Percentiles rank a stretch among this genome's conserved stretches.
These are phyloP conservation scores for Agriotes lineatus DNA, from an alignment of 2,888 invertebrate species.

Conservation along the genomic window DNA sequence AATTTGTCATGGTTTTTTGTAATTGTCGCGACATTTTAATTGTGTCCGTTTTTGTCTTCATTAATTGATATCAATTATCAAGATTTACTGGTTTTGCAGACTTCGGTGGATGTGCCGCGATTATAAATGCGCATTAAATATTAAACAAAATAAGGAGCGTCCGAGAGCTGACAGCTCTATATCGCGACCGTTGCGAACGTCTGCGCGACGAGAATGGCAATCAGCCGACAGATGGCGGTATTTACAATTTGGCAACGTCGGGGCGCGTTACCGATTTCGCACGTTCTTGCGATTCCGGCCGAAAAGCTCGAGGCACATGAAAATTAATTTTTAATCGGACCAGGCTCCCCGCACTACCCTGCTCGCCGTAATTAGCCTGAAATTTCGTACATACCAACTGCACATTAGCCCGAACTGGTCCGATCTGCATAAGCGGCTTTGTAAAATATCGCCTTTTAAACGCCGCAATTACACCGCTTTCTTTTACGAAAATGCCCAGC, in stretches of 20 bases:
- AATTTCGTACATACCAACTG: conserved; percentile 23
- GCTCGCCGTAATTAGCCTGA: conserved; percentile 27
- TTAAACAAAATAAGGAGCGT: conserved; percentile 50
- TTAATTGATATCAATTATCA: conserved; percentile 64
- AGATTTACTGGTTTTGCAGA: conserved; percentile 60
- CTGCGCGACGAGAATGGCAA: conserved; percentile 21
- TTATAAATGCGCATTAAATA: conserved; percentile 55
- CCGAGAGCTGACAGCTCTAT: conserved; percentile 34
- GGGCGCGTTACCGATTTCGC: conserved; percentile 18
- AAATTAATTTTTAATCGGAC: conserved; percentile 28
- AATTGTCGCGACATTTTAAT: conserved; percentile 60
- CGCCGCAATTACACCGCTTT: conserved; percentile 56
- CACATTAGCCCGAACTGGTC: conserved; percentile 43
- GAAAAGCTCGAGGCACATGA: background rate
- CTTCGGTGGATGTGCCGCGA: conserved; percentile 54
- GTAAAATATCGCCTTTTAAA: conserved; percentile 60
- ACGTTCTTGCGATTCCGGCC: conserved; percentile 12
- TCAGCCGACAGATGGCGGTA: conserved; percentile 19
- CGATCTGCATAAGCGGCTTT: conserved; percentile 52
- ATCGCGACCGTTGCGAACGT: conserved; percentile 10
- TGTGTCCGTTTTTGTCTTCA: conserved; percentile 60
- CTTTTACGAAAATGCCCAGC: conserved; percentile 57
- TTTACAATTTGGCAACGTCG: background rate
- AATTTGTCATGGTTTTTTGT: conserved; percentile 61
- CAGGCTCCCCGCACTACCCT: background rate